phyloP scores from a whole-genome alignment of 2,113 vertebrate genomes.

The Crotalus viridis region DNA sequence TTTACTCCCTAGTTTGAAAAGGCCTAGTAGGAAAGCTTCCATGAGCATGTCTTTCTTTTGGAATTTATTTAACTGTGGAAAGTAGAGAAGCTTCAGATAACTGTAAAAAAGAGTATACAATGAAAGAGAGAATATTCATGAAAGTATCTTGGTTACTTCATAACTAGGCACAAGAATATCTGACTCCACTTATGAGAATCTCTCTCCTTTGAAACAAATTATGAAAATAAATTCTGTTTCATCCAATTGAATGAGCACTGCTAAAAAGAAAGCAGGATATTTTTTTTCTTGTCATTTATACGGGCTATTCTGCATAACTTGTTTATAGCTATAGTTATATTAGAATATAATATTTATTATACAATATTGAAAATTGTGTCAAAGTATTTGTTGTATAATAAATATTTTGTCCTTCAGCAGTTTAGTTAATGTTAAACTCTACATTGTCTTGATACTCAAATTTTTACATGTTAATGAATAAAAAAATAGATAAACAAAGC shows the following conservation, averaged over 20 bases:
- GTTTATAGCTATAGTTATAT: neutral
- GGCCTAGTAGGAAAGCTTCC: neutral
- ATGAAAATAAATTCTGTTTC: neutral
- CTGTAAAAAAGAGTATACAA: neutral
- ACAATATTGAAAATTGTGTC: neutral
- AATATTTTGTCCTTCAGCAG: neutral
- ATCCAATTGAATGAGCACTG: neutral
- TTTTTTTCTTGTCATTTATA: neutral
- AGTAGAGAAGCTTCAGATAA: neutral
- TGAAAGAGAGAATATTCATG: neutral
- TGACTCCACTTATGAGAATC: neutral
- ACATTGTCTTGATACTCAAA: neutral
- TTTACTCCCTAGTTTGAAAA: neutral
- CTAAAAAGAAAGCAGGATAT: neutral
- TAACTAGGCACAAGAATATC: neutral
- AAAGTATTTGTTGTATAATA: neutral
- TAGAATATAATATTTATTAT: neutral
- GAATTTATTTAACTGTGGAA: neutral
- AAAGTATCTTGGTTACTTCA: neutral
- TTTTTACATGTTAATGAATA: neutral
- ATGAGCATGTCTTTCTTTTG: neutral
- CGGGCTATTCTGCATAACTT: neutral
- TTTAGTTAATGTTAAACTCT: neutral
- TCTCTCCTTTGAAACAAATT: neutral
- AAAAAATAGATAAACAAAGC: neutral